These are phyloP conservation scores for Xenopus laevis DNA, from an alignment of 2,113 vertebrate species.

Conservation along the genomic window DNA sequence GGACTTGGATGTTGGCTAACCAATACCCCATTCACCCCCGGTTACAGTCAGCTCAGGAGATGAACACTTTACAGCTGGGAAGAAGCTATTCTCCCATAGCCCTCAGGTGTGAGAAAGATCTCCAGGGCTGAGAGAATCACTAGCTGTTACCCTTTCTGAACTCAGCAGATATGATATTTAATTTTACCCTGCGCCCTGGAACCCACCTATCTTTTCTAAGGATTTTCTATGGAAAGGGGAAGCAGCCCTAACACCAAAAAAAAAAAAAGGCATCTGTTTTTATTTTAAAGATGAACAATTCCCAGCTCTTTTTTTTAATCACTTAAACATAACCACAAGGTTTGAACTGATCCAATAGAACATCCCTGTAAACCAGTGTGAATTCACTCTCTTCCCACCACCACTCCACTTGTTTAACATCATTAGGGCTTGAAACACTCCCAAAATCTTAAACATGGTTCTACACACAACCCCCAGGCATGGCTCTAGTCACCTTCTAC, in stretches of 20 bases:
- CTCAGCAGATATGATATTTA: too few species aligned
- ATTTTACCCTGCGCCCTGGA: too few species aligned
- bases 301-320: constrained; percentile 18
- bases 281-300: constrained; percentile 33
- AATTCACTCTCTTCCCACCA: neutral
- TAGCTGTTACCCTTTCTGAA: too few species aligned
- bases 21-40: neutral
- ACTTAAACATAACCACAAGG: constrained; percentile 6
- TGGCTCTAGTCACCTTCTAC: too few species aligned
- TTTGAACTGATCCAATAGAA: neutral
- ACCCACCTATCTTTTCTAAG: too few species aligned
- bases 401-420: too few species aligned
- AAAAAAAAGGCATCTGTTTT: constrained; percentile 36
- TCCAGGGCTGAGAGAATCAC: neutral
- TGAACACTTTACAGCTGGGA: too few species aligned
- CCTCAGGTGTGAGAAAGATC: neutral
- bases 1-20: too few species aligned
- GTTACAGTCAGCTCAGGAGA: constrained; percentile 1
- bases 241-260: constrained; percentile 12
- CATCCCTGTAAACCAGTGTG: neutral
- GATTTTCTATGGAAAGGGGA: neutral
- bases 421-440: too few species aligned
- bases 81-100: too few species aligned
- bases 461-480: too few species aligned
- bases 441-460: too few species aligned